phyloP scores from a whole-genome alignment of 2,888 invertebrate genomes.

The Brenthis hecate region DNA sequence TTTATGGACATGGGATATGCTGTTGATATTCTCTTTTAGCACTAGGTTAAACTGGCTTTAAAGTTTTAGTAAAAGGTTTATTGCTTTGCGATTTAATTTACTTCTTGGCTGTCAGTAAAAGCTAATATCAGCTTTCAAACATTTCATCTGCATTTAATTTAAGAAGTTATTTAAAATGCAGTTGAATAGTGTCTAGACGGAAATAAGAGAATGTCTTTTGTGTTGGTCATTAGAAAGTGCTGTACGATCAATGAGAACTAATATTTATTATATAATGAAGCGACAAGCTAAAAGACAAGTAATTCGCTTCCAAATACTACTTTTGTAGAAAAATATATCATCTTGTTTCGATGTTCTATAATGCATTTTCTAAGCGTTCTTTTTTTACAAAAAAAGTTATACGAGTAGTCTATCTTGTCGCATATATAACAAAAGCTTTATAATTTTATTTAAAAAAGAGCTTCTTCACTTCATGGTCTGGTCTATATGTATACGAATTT shows the following conservation, averaged over 20 bases:
- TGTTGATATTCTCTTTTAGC: no score
- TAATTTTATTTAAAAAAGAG: no score
- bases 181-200: constrained; percentile 10
- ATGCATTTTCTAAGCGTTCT: no score
- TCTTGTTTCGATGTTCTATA: no score
- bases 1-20: neutral
- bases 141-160: neutral
- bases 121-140: neutral
- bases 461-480: no score
- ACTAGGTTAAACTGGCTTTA: neutral
- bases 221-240: constrained; percentile 22
- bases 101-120: neutral
- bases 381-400: no score
- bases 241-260: constrained; percentile 10
- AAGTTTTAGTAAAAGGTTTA: neutral
- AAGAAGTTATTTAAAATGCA: constrained; percentile 10
- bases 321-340: neutral
- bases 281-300: constrained; percentile 3
- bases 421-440: no score
- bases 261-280: constrained; percentile 14
- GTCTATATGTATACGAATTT: no score
- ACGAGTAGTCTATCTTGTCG: no score
- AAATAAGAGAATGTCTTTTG: constrained; percentile 18
- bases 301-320: neutral
- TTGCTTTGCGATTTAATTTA: no score